Evolutionary conservation across 2,888 invertebrate genomes (phyloP), one percentile per base, ranked within the genome.

Genomic region (Gandaritis pyraliata): DNA sequence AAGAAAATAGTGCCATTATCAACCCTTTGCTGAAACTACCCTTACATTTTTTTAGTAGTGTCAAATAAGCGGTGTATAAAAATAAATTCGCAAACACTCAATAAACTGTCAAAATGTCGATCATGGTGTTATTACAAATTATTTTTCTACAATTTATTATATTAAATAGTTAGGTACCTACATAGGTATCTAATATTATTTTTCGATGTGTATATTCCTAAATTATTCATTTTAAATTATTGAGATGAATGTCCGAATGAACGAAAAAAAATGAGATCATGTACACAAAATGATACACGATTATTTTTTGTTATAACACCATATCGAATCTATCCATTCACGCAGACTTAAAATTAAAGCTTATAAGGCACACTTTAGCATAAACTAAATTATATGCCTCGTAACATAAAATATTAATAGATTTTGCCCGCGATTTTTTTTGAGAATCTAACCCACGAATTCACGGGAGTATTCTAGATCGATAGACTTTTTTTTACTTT

Each of bases 331-430:
- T 12, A 53, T 58, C n/a, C 29, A 54, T 50, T 53, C 53, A 18
- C 51, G 39, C 45, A 12, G 57, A 58, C 61, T 54, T 64, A 66
- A 61, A 45, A 58, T 58, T 66, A 58, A 65, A 69, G 67, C 61
- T 66, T 43, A 62, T 65, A 71, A 70, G 66, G 70, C 64, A 68
- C 64, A 61, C 55, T 59, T 72, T 65, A 65, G 68, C 67, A 54
- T 64, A 48, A 60, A 68, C 65, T 65, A 65, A 69, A 65, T 10
- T 23, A 48, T 56, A 64, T 65, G 68, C 65, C 58, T 43, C 43
- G 51, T 54, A 46, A 49, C 33, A 58, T 56, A 56, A 18, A 6
- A 33, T 57, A 58, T 47, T 63, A 56, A 49, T 8, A 39, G 46
- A 30, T 36, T 38, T 30, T n/a, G 46, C 18, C 38, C n/a, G 38